A percentile compares a stretch with the other conserved stretches of the same genome.
phyloP scores from a whole-genome alignment of 2,113 vertebrate species.

The Condylura cristata region DNA sequence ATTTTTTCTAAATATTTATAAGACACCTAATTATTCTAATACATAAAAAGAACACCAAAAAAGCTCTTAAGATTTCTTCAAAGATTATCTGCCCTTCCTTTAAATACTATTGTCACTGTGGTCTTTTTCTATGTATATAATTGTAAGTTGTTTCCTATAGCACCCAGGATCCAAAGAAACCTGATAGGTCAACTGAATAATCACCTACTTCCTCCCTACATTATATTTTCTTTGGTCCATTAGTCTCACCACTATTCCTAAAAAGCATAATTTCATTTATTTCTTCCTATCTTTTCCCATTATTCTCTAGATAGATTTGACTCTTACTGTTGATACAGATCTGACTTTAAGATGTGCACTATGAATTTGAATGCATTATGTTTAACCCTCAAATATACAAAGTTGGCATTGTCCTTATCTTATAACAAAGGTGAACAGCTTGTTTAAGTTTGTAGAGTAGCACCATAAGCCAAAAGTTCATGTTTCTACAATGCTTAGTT shows the following conservation, averaged over 20 bases:
- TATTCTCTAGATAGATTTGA: not conserved
- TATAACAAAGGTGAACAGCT: not conserved
- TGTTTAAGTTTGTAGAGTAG: not conserved
- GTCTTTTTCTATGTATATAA: not conserved
- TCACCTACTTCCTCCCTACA: not conserved
- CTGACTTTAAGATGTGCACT: not conserved
- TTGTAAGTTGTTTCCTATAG: not conserved
- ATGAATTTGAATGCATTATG: not conserved
- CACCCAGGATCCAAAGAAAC: not conserved
- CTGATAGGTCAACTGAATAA: not conserved
- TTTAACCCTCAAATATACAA: not conserved
- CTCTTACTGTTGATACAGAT: not conserved
- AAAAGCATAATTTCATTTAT: not conserved
- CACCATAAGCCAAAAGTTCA: not conserved
- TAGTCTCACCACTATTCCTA: not conserved
- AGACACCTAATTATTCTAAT: not conserved
- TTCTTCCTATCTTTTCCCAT: not conserved
- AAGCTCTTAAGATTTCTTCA: not conserved
- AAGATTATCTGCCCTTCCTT: not conserved
- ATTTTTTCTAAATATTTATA: not conserved
- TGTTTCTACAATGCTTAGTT: not conserved
- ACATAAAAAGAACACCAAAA: too few species aligned
- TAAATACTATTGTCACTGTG: not conserved
- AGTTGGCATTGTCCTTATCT: not conserved
- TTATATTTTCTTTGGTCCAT: not conserved